Evolutionary conservation across 2,113 vertebrate genomes (phyloP).

Genomic region (Notothenia coriiceps): DNA sequence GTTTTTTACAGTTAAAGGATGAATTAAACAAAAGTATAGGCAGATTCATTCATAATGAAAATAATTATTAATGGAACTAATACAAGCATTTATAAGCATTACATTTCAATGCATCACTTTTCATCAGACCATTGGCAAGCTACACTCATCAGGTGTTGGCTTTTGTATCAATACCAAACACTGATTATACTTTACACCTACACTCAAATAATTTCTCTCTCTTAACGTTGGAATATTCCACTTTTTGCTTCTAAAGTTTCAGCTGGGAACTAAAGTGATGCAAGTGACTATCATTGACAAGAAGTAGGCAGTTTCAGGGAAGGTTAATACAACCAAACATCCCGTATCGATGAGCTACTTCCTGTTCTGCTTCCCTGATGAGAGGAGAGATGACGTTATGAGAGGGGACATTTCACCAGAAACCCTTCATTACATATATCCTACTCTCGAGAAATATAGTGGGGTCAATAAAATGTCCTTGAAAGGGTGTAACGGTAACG

Average conservation of each 20-base stretch:
- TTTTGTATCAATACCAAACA: not conserved
- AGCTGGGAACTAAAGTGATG: not conserved
- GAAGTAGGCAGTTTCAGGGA: conserved; percentile 15
- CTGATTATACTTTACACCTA: not conserved
- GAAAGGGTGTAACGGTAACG: not conserved
- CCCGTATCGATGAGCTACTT: conserved; percentile 3
- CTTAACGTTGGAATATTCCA: not conserved
- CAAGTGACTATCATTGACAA: not conserved
- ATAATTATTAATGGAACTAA: not conserved
- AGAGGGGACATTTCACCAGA: not conserved
- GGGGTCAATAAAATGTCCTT: not conserved
- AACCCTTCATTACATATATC: not conserved
- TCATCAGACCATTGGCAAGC: not conserved
- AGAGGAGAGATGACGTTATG: not conserved
- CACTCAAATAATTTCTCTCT: not conserved
- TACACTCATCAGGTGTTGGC: not conserved
- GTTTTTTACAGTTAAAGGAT: no score
- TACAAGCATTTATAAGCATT: not conserved
- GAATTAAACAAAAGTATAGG: no score
- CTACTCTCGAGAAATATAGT: not conserved
- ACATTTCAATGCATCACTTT: not conserved
- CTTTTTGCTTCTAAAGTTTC: not conserved
- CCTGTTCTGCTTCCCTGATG: conserved; percentile 17
- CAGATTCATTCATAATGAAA: not conserved
- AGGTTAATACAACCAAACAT: not conserved